Evolutionary conservation across 2,797 vertebrate species (phyloP), one percentile per base, ranked within the genome.

Genomic region (Kryptopterus vitreolus): DNA sequence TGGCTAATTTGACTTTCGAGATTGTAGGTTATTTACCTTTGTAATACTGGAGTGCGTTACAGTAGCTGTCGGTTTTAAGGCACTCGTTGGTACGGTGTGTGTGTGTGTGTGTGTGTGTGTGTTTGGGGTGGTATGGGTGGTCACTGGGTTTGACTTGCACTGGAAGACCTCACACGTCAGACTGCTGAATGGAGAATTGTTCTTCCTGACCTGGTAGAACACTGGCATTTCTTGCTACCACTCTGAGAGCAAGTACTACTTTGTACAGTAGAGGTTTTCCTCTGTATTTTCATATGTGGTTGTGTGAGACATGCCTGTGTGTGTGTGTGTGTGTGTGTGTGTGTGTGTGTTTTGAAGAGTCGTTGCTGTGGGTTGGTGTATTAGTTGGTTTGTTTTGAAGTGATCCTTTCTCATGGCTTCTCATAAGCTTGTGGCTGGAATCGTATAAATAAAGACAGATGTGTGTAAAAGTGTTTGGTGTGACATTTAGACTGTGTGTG

Each of bases 61-160:
- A 52, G 20, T 13, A 65, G 31, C 62, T 68, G 89, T 91, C 89
- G 89, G 89, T 90, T 91, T 88, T 50, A 79, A 69, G 65, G 9
- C 4, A 22, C 43, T 1, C 15, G 35, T 63, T 84, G 86, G 88
- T 89, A 90, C 78, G 85, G 81, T 33, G 31, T 89, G 48, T 71
- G 26, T 31, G n/a, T 24, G 38, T 69, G 13, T 66, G 33, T 43
- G 86, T 89, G 35, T 38, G 50, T 55, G 69, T 35, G 83, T 87
- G 87, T 89, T 82, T 89, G 90, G 88, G 89, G 87, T 88, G 88
- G 84, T 84, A 86, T 87, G 89, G 92, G 92, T 92, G 91, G 91
- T 85, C 91, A 89, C 89, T 91, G 87, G 87, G 85, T 89, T 83
- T 88, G 85, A 87, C 88, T 43, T 87, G 85, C 82, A 76, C 31